Evolutionary conservation across 2,113 vertebrate species (phyloP).

Genomic region (Stigmatopora nigra): DNA sequence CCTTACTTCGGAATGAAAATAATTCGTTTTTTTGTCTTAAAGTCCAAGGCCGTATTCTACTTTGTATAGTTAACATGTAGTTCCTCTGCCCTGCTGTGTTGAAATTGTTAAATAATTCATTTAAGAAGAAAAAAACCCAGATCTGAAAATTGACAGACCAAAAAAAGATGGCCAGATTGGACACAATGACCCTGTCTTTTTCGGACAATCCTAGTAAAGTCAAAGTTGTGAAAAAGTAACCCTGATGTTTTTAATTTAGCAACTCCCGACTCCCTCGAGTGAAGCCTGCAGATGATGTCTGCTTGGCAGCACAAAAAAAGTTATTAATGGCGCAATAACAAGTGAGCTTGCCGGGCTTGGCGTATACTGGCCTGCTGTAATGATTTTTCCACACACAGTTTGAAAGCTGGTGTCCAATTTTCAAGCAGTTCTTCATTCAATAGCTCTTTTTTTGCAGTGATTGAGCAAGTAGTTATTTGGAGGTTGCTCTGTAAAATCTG

Average conservation of each 20-base stretch:
- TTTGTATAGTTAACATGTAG: neutral
- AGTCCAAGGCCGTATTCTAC: neutral
- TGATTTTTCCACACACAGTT: conserved; percentile 1
- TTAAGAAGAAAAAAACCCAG: too few relatives aligned
- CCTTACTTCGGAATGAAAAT: neutral
- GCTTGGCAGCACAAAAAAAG: conserved; percentile 8
- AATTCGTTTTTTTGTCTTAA: neutral
- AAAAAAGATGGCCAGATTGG: neutral
- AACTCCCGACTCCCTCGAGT: neutral
- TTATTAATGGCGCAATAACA: conserved; percentile 10
- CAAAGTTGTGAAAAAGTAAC: conserved; percentile 1
- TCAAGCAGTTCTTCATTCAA: neutral
- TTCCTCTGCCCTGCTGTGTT: too few relatives aligned
- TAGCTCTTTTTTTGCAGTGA: neutral
- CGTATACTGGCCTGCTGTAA: neutral
- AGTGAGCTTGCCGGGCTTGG: conserved; percentile 2
- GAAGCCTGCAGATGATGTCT: conserved; percentile 2
- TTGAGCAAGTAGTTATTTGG: neutral
- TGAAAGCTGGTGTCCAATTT: neutral
- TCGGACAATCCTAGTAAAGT: neutral
- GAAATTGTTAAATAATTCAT: too few relatives aligned
- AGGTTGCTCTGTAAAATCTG: too few relatives aligned
- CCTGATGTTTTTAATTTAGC: conserved; percentile 7
- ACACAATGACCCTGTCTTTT: too few relatives aligned
- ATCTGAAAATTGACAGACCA: too few relatives aligned